Conservation (phyloP, 2,888 invertebrate species). For the Eustalomyia histrio region DNA sequence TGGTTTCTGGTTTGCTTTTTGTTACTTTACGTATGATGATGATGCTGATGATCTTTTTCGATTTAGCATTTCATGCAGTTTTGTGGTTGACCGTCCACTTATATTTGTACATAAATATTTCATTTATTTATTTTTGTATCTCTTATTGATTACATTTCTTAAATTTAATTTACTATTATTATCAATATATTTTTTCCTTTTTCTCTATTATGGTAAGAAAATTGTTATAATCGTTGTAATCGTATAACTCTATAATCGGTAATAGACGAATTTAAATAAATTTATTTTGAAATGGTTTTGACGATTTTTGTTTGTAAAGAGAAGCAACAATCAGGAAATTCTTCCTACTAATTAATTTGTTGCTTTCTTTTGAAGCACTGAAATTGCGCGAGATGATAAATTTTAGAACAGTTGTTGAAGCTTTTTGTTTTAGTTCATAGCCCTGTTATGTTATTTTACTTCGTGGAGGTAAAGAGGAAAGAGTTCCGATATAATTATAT, state of each 20-base stretch:
- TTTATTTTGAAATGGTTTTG: too few species aligned
- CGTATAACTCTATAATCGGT: background rate
- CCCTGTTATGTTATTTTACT: too few species aligned
- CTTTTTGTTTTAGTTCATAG: too few species aligned
- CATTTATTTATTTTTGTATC: constrained; percentile 6
- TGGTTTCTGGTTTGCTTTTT: background rate
- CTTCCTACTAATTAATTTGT: too few species aligned
- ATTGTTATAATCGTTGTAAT: background rate
- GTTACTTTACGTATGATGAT: background rate
- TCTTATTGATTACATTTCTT: constrained; percentile 8
- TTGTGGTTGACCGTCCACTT: constrained; percentile 13
- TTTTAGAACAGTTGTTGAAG: too few species aligned
- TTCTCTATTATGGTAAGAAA: background rate
- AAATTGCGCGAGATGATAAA: too few species aligned
- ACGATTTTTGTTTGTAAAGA: too few species aligned
- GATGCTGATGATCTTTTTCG: background rate
- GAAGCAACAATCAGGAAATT: too few species aligned
- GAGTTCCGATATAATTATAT: too few species aligned
- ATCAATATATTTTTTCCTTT: background rate
- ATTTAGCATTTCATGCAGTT: constrained; percentile 7
- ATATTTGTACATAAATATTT: background rate
- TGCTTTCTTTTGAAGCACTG: too few species aligned
- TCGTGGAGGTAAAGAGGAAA: too few species aligned
- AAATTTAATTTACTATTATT: background rate
- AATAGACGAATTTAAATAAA: background rate